Percentiles rank a stretch among this genome's conserved stretches.
These are phyloP conservation scores for Machimus atricapillus DNA, from an alignment of 2,888 invertebrate genomes.

Conservation along the genomic window DNA sequence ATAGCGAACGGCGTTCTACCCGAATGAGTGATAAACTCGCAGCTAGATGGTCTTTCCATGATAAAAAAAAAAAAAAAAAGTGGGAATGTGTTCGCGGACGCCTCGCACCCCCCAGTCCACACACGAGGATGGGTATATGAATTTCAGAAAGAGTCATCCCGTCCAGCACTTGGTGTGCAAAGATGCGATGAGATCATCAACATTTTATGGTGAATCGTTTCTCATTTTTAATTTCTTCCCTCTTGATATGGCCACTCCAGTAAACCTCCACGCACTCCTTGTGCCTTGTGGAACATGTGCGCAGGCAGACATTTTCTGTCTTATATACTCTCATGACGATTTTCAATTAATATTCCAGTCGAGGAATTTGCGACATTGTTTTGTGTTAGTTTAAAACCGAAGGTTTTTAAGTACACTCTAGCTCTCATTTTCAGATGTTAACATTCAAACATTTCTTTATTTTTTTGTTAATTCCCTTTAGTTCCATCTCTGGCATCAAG, in stretches of 20 bases:
- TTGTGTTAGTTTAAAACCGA: not conserved
- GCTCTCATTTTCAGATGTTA: not conserved
- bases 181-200: slow-evolving; percentile 43
- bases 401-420: not conserved
- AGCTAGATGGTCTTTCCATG: not conserved
- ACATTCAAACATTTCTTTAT: not conserved
- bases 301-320: not conserved
- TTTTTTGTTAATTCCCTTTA: slow-evolving; percentile 43
- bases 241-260: slow-evolving; percentile 23
- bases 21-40: slow-evolving; percentile 33
- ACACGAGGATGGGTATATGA: not conserved
- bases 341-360: slow-evolving; percentile 21
- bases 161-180: slow-evolving; percentile 22
- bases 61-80: slow-evolving; percentile 32
- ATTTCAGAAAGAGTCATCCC: slow-evolving; percentile 20
- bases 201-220: slow-evolving; percentile 35
- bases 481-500: slow-evolving; percentile 62
- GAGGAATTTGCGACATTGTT: not conserved
- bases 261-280: slow-evolving; percentile 18
- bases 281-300: not conserved
- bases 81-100: not conserved
- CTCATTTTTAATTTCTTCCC: slow-evolving; percentile 36
- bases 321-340: not conserved
- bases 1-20: slow-evolving; percentile 31
- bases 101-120: not conserved